Conservation (phyloP, 2,888 invertebrate species). For the Limnephilus auricula region DNA sequence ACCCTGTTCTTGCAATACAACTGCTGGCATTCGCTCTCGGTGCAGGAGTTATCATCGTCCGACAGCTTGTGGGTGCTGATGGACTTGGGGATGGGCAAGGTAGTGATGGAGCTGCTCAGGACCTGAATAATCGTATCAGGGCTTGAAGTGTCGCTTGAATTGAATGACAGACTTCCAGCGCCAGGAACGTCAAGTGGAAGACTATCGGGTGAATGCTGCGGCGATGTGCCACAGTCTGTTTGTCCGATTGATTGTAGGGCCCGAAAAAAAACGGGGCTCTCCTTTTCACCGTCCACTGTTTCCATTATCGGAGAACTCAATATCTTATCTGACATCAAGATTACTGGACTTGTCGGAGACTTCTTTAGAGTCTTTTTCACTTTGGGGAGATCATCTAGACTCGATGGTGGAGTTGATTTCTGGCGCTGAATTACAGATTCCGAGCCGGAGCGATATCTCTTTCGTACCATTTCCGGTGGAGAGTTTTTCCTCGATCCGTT, state of each 20-base stretch:
- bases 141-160: slow-evolving; percentile 77
- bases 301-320: slow-evolving; percentile 20
- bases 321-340: slow-evolving; percentile 61
- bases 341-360: slow-evolving; percentile 76
- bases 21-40: slow-evolving; percentile 75
- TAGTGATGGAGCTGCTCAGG: slow-evolving; percentile 71
- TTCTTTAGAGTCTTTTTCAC: slow-evolving; percentile 70
- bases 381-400: slow-evolving; percentile 30
- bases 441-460: slow-evolving; percentile 74
- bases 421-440: slow-evolving; percentile 72
- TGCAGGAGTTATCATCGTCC: slow-evolving; percentile 78
- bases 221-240: slow-evolving; percentile 72
- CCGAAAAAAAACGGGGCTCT: slow-evolving; percentile 63
- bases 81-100: slow-evolving; percentile 76
- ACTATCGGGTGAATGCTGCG: slow-evolving; percentile 74
- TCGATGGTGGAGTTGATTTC: slow-evolving; percentile 63
- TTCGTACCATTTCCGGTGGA: slow-evolving; percentile 74
- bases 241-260: slow-evolving; percentile 60
- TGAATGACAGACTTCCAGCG: slow-evolving; percentile 74
- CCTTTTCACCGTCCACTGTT: slow-evolving; percentile 28
- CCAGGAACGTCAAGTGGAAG: slow-evolving; percentile 75
- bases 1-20: slow-evolving; percentile 76
- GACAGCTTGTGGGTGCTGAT: slow-evolving; percentile 78
- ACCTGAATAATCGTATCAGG: slow-evolving; percentile 78
- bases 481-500: slow-evolving; percentile 73